Percentiles rank a stretch among this genome's conserved stretches.
These are phyloP conservation scores for Vimba vimba DNA, from an alignment of 2,113 vertebrate genomes.

Conservation along the genomic window DNA sequence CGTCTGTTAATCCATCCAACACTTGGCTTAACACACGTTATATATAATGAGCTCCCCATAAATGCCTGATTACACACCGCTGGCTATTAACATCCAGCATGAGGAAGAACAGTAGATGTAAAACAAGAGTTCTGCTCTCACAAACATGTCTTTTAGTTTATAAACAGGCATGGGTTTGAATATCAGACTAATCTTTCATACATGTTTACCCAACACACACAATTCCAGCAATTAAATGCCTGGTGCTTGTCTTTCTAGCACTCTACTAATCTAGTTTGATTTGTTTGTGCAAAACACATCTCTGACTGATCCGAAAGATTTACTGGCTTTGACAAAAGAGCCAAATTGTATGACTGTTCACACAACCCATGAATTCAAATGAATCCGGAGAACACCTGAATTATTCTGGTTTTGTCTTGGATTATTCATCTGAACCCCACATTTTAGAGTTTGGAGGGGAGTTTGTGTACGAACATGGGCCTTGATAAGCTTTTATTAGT, in stretches of 20 bases:
- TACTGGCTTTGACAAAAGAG: background rate
- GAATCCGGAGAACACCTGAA: background rate
- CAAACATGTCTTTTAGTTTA: background rate
- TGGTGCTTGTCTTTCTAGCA: background rate
- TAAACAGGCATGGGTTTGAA: conserved; percentile 4
- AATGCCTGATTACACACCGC: background rate
- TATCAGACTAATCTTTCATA: background rate
- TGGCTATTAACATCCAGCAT: background rate
- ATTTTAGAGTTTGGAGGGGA: background rate
- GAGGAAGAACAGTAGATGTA: background rate
- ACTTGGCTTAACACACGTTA: background rate
- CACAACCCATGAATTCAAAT: background rate
- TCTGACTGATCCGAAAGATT: background rate
- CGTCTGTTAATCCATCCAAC: background rate
- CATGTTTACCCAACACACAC: conserved; percentile 14
- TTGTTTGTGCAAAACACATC: background rate
- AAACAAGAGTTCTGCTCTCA: background rate
- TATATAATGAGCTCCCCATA: background rate
- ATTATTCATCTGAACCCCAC: background rate
- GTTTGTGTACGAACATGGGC: background rate
- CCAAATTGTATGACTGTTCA: conserved; percentile 7
- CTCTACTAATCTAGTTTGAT: background rate
- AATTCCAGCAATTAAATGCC: background rate
- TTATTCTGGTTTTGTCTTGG: background rate
- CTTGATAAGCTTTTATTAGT: conserved; percentile 13